Percentiles rank a stretch among this genome's conserved stretches.
Conservation (phyloP, 1,140 invertebrate genomes). For the Philotrypesis tridentata region DNA sequence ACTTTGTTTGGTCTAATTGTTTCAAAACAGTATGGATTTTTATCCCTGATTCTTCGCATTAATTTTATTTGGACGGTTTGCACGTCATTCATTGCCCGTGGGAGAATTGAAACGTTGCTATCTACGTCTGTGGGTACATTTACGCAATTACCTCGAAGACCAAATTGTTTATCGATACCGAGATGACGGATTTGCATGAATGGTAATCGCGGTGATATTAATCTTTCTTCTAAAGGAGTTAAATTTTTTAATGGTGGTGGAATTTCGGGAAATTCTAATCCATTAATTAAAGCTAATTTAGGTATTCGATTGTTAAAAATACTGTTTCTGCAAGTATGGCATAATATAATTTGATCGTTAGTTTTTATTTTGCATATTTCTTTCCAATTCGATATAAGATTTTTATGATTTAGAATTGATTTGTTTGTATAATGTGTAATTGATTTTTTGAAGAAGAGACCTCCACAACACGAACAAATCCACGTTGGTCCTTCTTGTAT, state of each 20-base stretch:
- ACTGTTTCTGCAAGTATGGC: conserved; percentile 2
- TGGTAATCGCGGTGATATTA: conserved; percentile 44
- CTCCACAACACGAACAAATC: background rate
- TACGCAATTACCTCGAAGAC: conserved; percentile 42
- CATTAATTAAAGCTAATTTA: conserved; percentile 4
- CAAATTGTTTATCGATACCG: conserved; percentile 46
- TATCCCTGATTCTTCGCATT: too few relatives aligned
- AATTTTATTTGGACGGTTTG: too few relatives aligned
- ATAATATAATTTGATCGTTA: conserved; percentile 9
- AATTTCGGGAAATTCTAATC: too few relatives aligned
- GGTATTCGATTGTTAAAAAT: background rate
- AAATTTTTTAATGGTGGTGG: too few relatives aligned
- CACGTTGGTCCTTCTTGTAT: background rate
- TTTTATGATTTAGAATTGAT: too few relatives aligned
- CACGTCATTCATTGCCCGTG: too few relatives aligned
- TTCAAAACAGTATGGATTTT: too few relatives aligned
- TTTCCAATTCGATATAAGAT: too few relatives aligned
- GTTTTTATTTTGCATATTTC: background rate
- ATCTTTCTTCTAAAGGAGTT: too few relatives aligned
- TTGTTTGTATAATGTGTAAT: too few relatives aligned
- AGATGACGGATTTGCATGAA: conserved; percentile 42
- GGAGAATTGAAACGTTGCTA: conserved; percentile 28
- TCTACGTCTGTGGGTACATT: conserved; percentile 35
- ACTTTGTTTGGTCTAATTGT: too few relatives aligned
- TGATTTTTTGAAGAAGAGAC: too few relatives aligned